A percentile compares a stretch with the other conserved stretches of the same genome.
These are phyloP conservation scores for Limosa lapponica DNA, from an alignment of 2,797 vertebrate genomes.

Conservation along the genomic window DNA sequence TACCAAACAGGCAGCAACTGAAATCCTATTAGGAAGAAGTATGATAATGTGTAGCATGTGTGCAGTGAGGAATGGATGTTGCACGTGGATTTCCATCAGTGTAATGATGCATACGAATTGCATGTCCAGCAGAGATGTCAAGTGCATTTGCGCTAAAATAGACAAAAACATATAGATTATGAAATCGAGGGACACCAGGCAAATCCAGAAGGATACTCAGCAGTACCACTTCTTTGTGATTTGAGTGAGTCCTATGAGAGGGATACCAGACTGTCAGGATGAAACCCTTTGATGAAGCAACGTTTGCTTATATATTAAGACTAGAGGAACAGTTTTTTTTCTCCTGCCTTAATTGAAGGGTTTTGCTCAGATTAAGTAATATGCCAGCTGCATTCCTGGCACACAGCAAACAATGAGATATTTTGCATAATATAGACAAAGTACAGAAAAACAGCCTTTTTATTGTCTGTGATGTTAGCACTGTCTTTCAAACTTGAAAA, in stretches of 20 bases:
- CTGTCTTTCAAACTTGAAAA: background rate
- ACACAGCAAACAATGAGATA: background rate
- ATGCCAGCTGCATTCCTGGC: background rate
- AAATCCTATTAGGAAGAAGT: background rate
- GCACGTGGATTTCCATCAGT: background rate
- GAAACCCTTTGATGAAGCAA: background rate
- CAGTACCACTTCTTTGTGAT: background rate
- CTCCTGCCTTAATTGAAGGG: background rate
- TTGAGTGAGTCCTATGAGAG: background rate
- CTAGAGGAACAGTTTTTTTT: background rate
- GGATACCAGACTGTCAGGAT: background rate
- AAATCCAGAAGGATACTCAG: background rate
- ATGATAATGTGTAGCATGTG: background rate
- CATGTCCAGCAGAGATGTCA: conserved; percentile 7
- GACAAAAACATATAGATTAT: background rate
- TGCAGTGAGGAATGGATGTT: background rate
- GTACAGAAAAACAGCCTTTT: background rate
- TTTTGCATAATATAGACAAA: background rate
- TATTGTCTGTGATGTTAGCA: background rate
- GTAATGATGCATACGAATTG: conserved; percentile 10
- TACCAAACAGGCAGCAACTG: background rate
- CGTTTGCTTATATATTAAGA: background rate
- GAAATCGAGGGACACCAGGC: background rate
- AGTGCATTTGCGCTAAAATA: background rate
- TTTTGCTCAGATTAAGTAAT: background rate